phyloP scores from a whole-genome alignment of 2,113 vertebrate species.

The Lycocorax pyrrhopterus region DNA sequence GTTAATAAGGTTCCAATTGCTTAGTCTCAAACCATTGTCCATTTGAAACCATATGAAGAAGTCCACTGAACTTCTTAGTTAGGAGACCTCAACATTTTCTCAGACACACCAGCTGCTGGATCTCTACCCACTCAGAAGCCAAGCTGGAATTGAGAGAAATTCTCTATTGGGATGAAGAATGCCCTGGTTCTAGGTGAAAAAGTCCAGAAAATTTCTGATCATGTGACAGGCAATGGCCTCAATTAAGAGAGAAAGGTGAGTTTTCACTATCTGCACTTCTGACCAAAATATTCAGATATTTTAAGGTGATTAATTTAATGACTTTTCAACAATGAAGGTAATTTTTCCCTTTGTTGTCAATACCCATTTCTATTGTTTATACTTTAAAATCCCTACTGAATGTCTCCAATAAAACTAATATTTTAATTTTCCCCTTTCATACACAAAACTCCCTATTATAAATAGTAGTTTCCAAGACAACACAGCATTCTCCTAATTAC shows the following conservation, averaged over 20 bases:
- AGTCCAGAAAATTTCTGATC: not conserved
- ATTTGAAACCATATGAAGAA: constrained; percentile 13
- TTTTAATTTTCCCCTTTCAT: not conserved
- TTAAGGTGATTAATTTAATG: not conserved
- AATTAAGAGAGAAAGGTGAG: not conserved
- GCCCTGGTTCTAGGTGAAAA: not conserved
- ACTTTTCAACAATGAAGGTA: not conserved
- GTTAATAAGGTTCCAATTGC: not conserved
- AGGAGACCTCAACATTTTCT: constrained; percentile 1
- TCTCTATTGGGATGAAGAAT: not conserved
- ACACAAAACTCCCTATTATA: not conserved
- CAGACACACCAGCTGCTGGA: not conserved
- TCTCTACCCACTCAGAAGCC: constrained; percentile 23
- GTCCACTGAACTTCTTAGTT: constrained; percentile 23
- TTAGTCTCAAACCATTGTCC: not conserved
- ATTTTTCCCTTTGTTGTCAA: not conserved
- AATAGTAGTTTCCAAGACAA: not conserved
- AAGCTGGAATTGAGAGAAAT: constrained; percentile 29
- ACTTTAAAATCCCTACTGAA: not conserved
- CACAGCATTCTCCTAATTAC: not conserved
- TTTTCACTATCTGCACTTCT: not conserved
- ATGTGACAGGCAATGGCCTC: not conserved
- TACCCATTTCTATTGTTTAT: not conserved
- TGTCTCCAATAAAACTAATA: not conserved
- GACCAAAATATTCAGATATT: not conserved